Evolutionary conservation across 2,113 vertebrate genomes (phyloP).

Genomic region (Muscicapa adusta): DNA sequence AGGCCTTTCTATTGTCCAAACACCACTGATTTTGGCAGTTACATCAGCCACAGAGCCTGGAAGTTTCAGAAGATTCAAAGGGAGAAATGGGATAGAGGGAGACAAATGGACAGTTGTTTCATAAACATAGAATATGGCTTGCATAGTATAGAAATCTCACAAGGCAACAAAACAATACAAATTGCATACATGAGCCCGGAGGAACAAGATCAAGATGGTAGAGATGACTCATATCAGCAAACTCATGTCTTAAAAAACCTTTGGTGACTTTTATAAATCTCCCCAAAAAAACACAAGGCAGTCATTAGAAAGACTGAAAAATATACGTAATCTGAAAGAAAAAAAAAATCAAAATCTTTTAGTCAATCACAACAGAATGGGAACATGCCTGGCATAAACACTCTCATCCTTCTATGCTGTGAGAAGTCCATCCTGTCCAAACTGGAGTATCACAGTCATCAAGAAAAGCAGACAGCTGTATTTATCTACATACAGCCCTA

Average conservation of each 20-base stretch:
- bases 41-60: fast-evolving
- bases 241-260: neutral
- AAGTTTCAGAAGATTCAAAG: neutral
- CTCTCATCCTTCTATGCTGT: neutral
- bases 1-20: neutral
- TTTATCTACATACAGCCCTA: neutral
- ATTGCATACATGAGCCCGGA: neutral
- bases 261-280: neutral
- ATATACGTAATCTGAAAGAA: neutral
- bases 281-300: neutral
- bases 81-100: neutral
- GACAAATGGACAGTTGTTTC: neutral
- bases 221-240: neutral
- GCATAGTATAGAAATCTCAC: neutral
- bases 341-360: neutral
- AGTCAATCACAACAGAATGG: neutral
- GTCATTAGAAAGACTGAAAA: neutral
- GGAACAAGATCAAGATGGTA: neutral
- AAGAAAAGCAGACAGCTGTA: neutral
- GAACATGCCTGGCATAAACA: neutral
- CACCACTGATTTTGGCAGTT: neutral
- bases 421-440: neutral
- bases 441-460: neutral
- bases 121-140: neutral
- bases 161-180: neutral